Evolutionary conservation across 2,888 invertebrate genomes (phyloP), one percentile per base, ranked within the genome.

Genomic region (Clanis bilineata): DNA sequence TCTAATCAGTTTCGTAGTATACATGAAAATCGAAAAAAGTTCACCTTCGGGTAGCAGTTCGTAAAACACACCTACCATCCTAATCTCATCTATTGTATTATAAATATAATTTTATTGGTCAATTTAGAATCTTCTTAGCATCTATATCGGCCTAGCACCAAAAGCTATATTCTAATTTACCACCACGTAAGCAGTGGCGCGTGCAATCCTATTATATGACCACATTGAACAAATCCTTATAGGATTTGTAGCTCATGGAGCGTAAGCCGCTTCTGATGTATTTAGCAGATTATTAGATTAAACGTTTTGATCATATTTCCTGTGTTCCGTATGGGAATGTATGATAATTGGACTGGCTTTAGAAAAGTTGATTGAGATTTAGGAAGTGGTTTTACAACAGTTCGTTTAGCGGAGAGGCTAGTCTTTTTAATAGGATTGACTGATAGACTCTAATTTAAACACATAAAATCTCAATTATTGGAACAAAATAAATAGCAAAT

Each of bases 171-270:
- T 32, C 3, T 12, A 32, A 51, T 51, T 51, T 32, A 10, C 18
- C 51, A 10, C 18, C 18, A n/a, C 28, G 10, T 10, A 18, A 18
- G 22, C 44, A 9, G 4, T 32, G 25, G 51, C 51, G 32, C 18
- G 21, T 51, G 32, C 51, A 51, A 51, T 51, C 51, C 51, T 51
- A 51, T 51, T 51, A 51, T 51, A 51, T 51, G 51, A 51, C 51
- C 32, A 51, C 28, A 51, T 51, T 51, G 51, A 51, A 18, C 32
- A 51, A 51, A 51, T 51, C 32, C 51, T 51, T 51, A 51, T 51
- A 18, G 32, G 32, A 51, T 51, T 51, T 51, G 32, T 28, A 51
- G 51, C 51, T 18, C 32, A 15, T 18, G 28, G 10, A 15, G 32
- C 21, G 18, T 51, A 51, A 51, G 51, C 51, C 28, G 51, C 28